phyloP scores from a whole-genome alignment of 1,140 invertebrate genomes.

The Centruroides vittatus region DNA sequence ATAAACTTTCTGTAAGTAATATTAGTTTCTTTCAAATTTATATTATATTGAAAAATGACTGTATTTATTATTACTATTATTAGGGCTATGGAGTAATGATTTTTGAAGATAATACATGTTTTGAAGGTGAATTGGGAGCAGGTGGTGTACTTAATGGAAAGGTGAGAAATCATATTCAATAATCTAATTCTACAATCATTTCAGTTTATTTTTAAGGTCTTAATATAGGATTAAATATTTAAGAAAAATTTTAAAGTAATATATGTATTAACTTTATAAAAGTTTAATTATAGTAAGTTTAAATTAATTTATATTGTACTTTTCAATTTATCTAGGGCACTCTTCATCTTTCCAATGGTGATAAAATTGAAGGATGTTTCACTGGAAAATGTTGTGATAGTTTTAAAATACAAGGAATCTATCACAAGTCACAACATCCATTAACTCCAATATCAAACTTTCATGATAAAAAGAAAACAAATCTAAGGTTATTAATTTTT shows the following conservation, averaged over 20 bases:
- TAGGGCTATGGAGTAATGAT: constrained; percentile 71
- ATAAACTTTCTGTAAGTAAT: constrained; percentile 50
- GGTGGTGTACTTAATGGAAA: constrained; percentile 60
- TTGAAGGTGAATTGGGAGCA: constrained; percentile 69
- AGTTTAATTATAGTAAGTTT: too few relatives aligned
- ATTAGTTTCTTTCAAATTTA: constrained; percentile 5
- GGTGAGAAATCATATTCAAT: constrained; percentile 16
- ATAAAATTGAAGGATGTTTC: constrained; percentile 53
- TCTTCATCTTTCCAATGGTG: constrained; percentile 56
- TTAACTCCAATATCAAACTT: background rate
- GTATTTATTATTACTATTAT: background rate
- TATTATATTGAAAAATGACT: background rate
- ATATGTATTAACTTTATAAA: too few relatives aligned
- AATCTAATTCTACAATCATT: too few relatives aligned
- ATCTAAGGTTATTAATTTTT: too few relatives aligned
- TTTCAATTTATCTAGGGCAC: constrained; percentile 35
- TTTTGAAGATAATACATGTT: constrained; percentile 73
- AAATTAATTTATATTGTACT: too few relatives aligned
- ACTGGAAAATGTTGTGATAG: constrained; percentile 64
- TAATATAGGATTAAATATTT: too few relatives aligned
- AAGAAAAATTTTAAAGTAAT: too few relatives aligned
- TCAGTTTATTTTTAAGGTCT: too few relatives aligned
- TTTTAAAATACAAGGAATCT: constrained; percentile 60
- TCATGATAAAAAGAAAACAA: too few relatives aligned
- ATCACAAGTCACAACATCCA: constrained; percentile 42